These are phyloP conservation scores for Pitta sordida DNA, from an alignment of 2,113 vertebrate genomes.

Conservation along the genomic window DNA sequence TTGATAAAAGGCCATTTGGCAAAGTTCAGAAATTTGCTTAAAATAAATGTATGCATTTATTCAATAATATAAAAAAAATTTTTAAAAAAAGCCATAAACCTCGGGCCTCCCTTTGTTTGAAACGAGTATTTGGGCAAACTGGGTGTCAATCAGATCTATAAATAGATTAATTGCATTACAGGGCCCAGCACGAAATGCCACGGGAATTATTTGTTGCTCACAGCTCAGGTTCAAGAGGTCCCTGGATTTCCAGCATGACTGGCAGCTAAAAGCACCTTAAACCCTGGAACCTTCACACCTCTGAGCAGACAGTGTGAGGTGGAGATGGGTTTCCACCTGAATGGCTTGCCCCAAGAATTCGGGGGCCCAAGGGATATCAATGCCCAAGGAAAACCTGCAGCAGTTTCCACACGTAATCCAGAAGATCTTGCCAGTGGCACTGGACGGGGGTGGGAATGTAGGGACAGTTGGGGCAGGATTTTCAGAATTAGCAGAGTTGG, in stretches of 20 bases:
- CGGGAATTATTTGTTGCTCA: neutral
- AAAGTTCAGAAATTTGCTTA: neutral
- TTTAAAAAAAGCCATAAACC: neutral
- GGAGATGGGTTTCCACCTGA: neutral
- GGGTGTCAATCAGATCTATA: neutral
- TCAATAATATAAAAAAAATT: neutral
- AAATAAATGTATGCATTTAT: constrained; percentile 5
- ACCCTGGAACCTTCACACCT: neutral
- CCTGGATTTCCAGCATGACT: neutral
- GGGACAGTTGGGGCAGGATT: neutral
- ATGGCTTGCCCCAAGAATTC: neutral
- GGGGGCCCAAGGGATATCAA: neutral
- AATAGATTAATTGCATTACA: neutral
- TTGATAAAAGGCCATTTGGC: constrained; percentile 50
- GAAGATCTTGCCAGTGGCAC: neutral
- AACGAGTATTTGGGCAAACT: neutral
- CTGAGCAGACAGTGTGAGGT: neutral
- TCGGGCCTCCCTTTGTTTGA: neutral
- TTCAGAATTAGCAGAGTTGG: neutral
- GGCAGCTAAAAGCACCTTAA: neutral
- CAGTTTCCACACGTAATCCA: neutral
- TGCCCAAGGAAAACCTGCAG: neutral
- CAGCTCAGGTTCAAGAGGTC: neutral
- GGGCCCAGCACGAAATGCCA: neutral
- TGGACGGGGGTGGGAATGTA: rapidly evolving